Conservation (phyloP, 2,797 vertebrate species). For the Hydrolagus colliei region DNA sequence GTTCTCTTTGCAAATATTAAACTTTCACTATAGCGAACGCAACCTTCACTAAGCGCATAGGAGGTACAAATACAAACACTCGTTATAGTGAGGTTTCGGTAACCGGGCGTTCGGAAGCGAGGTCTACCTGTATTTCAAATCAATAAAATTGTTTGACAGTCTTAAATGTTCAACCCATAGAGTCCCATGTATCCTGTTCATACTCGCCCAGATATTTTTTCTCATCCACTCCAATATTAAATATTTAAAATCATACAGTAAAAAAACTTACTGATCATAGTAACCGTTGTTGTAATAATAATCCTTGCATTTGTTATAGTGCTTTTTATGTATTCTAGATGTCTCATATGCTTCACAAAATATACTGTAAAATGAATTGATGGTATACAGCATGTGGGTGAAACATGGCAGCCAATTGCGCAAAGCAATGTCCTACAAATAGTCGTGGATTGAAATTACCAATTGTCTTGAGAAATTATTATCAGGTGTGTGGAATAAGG, state of each 20-base stretch:
- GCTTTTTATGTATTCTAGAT: background rate
- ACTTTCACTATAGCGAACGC: too few relatives aligned
- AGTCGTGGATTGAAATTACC: too few relatives aligned
- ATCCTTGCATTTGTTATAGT: background rate
- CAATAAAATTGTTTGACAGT: background rate
- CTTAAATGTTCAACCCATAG: background rate
- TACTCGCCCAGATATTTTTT: background rate
- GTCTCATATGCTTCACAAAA: background rate
- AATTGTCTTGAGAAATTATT: too few relatives aligned
- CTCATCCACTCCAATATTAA: background rate
- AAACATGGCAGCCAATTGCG: too few relatives aligned
- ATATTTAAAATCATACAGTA: background rate
- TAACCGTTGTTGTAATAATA: background rate
- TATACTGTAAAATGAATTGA: background rate
- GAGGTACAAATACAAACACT: too few relatives aligned
- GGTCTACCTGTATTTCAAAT: too few relatives aligned
- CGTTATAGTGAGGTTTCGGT: too few relatives aligned
- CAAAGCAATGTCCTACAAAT: too few relatives aligned
- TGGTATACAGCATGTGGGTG: background rate
- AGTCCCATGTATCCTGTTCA: background rate
- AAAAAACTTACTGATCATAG: background rate
- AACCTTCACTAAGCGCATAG: too few relatives aligned
- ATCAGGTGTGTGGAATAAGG: too few relatives aligned
- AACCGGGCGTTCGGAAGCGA: too few relatives aligned
- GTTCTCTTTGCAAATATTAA: too few relatives aligned